Percentiles rank a stretch among this genome's conserved stretches.
Conservation (phyloP, 2,113 vertebrate species). For the Monopterus albus region DNA sequence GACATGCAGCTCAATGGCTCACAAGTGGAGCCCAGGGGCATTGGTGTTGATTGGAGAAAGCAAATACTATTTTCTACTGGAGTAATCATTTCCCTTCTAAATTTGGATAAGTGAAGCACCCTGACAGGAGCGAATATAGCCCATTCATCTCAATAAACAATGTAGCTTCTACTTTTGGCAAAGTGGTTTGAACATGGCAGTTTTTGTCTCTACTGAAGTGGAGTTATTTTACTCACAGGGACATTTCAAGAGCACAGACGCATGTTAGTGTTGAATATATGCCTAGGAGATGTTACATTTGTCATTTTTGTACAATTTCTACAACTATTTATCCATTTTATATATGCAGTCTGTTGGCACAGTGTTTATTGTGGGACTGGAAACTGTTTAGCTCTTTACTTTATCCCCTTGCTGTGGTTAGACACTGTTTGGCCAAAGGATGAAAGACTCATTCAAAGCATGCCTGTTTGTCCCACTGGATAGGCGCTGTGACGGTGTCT, state of each 20-base stretch:
- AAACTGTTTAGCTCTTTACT: constrained; percentile 37
- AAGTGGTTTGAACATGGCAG: constrained; percentile 26
- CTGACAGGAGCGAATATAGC: constrained; percentile 70
- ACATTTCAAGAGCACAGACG: neutral
- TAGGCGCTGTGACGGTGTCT: constrained; percentile 33
- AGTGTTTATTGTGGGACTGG: constrained; percentile 2
- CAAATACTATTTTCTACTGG: constrained; percentile 78
- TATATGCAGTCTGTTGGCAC: too few species aligned
- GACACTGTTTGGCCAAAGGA: constrained; percentile 52
- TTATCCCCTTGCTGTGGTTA: constrained; percentile 11
- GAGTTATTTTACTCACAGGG: constrained; percentile 37
- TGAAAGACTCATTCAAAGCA: constrained; percentile 47
- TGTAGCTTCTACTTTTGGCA: constrained; percentile 64
- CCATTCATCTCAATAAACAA: constrained; percentile 69
- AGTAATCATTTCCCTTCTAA: constrained; percentile 82
- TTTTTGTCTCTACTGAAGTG: constrained; percentile 39
- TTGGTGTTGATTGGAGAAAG: constrained; percentile 79
- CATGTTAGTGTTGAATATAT: neutral
- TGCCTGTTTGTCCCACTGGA: constrained; percentile 50
- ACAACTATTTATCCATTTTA: too few species aligned
- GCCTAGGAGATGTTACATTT: neutral
- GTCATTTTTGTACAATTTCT: neutral
- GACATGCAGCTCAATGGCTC: constrained; percentile 80
- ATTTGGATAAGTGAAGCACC: constrained; percentile 70
- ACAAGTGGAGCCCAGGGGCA: constrained; percentile 75